Evolutionary conservation across 2,888 invertebrate genomes (phyloP).

Genomic region (Melinopterus prodromus): DNA sequence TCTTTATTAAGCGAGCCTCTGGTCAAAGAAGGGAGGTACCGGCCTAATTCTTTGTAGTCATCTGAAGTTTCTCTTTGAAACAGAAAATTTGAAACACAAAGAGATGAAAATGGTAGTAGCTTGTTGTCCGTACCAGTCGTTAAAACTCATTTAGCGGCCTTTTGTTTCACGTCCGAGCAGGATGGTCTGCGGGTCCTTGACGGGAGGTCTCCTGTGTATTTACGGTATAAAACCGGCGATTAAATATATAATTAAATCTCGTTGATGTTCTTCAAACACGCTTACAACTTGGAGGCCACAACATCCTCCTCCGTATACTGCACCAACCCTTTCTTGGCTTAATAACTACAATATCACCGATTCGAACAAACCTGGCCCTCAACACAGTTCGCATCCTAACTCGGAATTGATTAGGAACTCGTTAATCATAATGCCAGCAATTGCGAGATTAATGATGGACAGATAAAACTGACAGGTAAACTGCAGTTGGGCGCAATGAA

Average conservation of each 20-base stretch:
- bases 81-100: not conserved
- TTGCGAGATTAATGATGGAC: too few species aligned
- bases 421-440: too few species aligned
- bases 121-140: not conserved
- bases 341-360: not conserved
- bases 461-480: too few species aligned
- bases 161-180: not conserved
- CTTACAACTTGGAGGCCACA: not conserved
- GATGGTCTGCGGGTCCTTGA: not conserved
- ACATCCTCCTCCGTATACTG: not conserved
- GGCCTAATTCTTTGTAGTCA: not conserved
- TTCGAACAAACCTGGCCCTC: too few species aligned
- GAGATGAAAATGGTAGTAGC: not conserved
- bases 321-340: not conserved
- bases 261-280: not conserved
- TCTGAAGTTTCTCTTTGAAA: not conserved
- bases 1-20: not conserved
- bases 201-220: not conserved
- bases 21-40: not conserved
- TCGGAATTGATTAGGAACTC: too few species aligned
- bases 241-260: slow-evolving; percentile 4
- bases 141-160: not conserved
- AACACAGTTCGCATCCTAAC: too few species aligned
- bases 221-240: slow-evolving; percentile 4
- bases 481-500: too few species aligned